A percentile compares a stretch with the other conserved stretches of the same genome.
phyloP scores from a whole-genome alignment of 1,140 invertebrate genomes.

The Aphelenchoides avenae region DNA sequence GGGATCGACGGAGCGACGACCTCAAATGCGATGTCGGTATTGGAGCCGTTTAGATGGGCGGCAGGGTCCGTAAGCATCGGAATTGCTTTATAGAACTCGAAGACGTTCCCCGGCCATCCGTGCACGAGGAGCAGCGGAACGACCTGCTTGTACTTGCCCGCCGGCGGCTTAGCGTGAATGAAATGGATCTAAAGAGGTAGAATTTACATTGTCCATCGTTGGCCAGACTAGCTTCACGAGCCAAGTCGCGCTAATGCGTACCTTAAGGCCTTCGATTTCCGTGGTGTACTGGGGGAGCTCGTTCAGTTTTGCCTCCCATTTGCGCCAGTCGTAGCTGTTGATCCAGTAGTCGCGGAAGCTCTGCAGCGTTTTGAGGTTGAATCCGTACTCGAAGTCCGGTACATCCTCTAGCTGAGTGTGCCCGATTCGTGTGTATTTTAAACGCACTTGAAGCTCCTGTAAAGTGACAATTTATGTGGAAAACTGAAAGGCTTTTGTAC shows the following conservation, averaged over 20 bases:
- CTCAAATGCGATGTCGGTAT: constrained; percentile 71
- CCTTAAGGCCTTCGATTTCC: constrained; percentile 30
- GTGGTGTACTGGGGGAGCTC: constrained; percentile 19
- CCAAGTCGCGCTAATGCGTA: background rate
- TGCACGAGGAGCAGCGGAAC: constrained; percentile 23
- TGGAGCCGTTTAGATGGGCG: constrained; percentile 63
- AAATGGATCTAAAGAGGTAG: constrained; percentile 42
- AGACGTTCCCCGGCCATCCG: constrained; percentile 71
- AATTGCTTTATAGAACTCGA: constrained; percentile 78
- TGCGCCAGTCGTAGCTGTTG: constrained; percentile 29
- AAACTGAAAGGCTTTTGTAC: constrained; percentile 22
- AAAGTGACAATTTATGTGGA: background rate
- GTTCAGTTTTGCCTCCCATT: constrained; percentile 21
- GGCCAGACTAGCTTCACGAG: background rate
- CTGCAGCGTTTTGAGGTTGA: constrained; percentile 7
- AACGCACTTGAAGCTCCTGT: constrained; percentile 4
- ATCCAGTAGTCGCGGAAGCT: constrained; percentile 21
- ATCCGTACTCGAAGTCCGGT: constrained; percentile 20
- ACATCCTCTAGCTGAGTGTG: constrained; percentile 28
- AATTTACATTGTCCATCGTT: background rate
- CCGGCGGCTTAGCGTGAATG: constrained; percentile 42
- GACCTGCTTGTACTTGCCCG: constrained; percentile 11
- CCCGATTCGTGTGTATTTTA: constrained; percentile 17
- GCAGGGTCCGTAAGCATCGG: constrained; percentile 68
- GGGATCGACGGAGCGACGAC: constrained; percentile 75